Evolutionary conservation across 1,140 invertebrate species (phyloP), one percentile per base, ranked within the genome.

Genomic region (Tetraneura akinire): DNA sequence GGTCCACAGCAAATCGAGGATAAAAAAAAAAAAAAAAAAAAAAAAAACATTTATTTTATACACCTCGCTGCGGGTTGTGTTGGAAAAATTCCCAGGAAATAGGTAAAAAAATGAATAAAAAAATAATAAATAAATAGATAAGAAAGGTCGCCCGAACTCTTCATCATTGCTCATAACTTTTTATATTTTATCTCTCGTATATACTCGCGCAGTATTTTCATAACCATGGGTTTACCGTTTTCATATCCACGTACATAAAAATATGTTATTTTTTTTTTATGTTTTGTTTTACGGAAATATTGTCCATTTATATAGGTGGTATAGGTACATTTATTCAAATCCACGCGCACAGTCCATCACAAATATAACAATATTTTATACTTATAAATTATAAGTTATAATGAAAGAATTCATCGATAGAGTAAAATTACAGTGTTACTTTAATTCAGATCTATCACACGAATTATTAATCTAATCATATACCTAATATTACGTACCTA

Each of bases 171-270:
- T 64, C 32, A 37, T 73, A 73, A 73, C 70, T 73, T 73, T 73
- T 51, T 23, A 53, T 73, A n/a, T n/a, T n/a, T 73, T 73, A 73
- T 73, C 70, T 53, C 32, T 73, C n/a, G n/a, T n/a, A n/a, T 68
- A 32, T 68, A 5, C 14, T 21, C 42, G 8, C 66, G 42, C 32
- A 73, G 45, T 73, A n/a, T 57, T 73, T 51, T 73, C 18, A n/a
- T n/a, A n/a, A n/a, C n/a, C n/a, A 23, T 21, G 45, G 14, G 51
- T 71, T 49, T 49, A 49, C 6, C 13, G 18, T n/a, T 51, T 53
- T 51, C 18, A 18, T 32, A 51, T 26, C 47, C 8, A n/a, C n/a
- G n/a, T n/a, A 8, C 45, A 51, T 49, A 14, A 8, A 45, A 68
- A 68, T 45, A 32, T 49, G 1, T 29, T 29, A 3, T 70, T 49